Conservation (phyloP, 2,888 invertebrate species). For the Tribolium freemani region DNA sequence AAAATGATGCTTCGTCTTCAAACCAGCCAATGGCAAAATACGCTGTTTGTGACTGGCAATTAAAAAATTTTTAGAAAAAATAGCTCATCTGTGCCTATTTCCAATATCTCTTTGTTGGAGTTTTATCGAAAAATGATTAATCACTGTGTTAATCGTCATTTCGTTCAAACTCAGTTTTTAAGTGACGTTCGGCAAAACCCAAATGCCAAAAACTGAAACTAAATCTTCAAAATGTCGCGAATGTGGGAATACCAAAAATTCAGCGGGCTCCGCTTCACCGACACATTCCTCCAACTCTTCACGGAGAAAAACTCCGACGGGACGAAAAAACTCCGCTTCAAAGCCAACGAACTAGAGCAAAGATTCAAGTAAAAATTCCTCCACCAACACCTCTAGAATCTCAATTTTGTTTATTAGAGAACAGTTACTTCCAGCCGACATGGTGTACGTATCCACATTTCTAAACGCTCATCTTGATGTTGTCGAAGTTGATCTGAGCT, state of each 20-base stretch:
- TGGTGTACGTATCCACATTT: slow-evolving; percentile 70
- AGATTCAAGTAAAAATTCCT: slow-evolving; percentile 62
- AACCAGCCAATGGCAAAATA: too few relatives aligned
- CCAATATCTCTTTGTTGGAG: too few relatives aligned
- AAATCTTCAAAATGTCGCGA: slow-evolving; percentile 17
- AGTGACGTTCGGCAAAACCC: too few relatives aligned
- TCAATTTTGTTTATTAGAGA: slow-evolving; percentile 57
- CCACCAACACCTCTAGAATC: neutral
- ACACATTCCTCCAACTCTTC: slow-evolving; percentile 61
- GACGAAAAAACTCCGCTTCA: slow-evolving; percentile 69
- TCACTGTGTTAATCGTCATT: too few relatives aligned
- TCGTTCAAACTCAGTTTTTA: too few relatives aligned
- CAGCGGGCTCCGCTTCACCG: slow-evolving; percentile 49
- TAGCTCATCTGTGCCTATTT: too few relatives aligned
- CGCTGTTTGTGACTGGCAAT: too few relatives aligned
- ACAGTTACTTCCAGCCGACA: slow-evolving; percentile 69
- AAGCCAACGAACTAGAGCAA: slow-evolving; percentile 70
- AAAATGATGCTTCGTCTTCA: too few relatives aligned
- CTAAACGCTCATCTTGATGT: slow-evolving; percentile 68
- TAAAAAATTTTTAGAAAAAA: too few relatives aligned
- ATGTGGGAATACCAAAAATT: neutral
- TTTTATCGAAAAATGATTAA: too few relatives aligned
- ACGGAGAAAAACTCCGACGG: slow-evolving; percentile 72
- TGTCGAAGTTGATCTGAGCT: slow-evolving; percentile 70
- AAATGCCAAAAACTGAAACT: too few relatives aligned